Percentiles rank a stretch among this genome's conserved stretches.
Evolutionary conservation across 2,797 vertebrate genomes (phyloP).

Genomic region (Gymnopithys bicolor): DNA sequence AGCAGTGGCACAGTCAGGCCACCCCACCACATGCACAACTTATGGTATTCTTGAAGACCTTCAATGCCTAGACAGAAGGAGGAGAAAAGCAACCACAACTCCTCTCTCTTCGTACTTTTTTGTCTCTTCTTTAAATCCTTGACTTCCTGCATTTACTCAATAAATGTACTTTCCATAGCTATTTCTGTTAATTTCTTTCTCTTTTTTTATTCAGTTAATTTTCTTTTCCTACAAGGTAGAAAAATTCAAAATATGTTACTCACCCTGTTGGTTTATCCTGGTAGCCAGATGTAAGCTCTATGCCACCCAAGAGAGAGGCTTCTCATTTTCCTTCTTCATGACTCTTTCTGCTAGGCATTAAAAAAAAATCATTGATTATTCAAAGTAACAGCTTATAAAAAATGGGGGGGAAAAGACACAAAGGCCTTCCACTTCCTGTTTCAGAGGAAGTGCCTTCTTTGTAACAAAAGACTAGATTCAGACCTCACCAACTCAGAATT

Average conservation of each 20-base stretch:
- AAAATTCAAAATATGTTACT: background rate
- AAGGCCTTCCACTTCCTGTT: background rate
- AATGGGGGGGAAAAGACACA: rapidly evolving
- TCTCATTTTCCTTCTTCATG: background rate
- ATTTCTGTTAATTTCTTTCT: background rate
- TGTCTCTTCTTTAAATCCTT: background rate
- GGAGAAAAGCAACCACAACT: background rate
- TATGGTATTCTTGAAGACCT: too few species aligned
- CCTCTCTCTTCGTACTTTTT: background rate
- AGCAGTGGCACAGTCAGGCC: background rate
- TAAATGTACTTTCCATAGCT: background rate
- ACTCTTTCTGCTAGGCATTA: background rate
- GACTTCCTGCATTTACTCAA: background rate
- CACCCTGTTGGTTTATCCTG: background rate
- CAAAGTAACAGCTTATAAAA: background rate
- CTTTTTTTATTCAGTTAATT: background rate
- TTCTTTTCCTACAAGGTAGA: background rate
- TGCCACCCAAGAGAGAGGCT: rapidly evolving
- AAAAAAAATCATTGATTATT: background rate
- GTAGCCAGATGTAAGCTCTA: background rate
- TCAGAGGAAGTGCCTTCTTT: background rate
- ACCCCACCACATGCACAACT: rapidly evolving
- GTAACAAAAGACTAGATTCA: background rate
- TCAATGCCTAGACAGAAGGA: rapidly evolving
- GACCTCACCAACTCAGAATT: background rate